A percentile compares a stretch with the other conserved stretches of the same genome.
Evolutionary conservation across 2,113 vertebrate species (phyloP).

Genomic region (Psilopsiagon aymara): DNA sequence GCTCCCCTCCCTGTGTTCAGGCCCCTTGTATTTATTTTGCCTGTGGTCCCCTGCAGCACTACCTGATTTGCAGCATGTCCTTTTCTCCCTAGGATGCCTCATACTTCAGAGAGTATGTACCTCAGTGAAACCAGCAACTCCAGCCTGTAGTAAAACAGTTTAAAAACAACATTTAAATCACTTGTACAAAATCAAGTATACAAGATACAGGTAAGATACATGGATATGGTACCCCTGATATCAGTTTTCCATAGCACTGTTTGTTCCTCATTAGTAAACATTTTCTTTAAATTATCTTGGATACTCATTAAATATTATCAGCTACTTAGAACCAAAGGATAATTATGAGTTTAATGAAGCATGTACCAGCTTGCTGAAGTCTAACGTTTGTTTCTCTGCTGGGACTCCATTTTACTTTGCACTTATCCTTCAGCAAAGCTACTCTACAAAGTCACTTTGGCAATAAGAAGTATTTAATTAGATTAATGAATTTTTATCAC

Average conservation of each 20-base stretch:
- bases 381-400: constrained; percentile 92
- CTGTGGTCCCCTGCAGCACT: fast-evolving
- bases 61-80: neutral
- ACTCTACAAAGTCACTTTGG: constrained; percentile 94
- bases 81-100: neutral
- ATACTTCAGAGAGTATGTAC: neutral
- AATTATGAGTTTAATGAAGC: constrained; percentile 99
- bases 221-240: constrained; percentile 78
- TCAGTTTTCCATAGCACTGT: constrained; percentile 78
- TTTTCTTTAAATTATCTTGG: constrained; percentile 88
- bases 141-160: neutral
- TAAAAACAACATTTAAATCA: neutral
- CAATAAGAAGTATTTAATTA: constrained; percentile 99
- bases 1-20: neutral
- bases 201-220: constrained; percentile 78
- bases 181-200: constrained; percentile 33
- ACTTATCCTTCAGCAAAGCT: constrained; percentile 98
- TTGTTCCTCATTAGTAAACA: constrained; percentile 88
- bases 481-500: constrained; percentile 98
- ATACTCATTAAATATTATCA: constrained; percentile 99
- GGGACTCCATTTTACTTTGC: constrained; percentile 97
- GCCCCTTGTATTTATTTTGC: neutral
- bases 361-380: constrained; percentile 89
- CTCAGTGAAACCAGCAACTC: neutral
- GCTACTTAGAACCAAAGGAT: constrained; percentile 99